A percentile compares a stretch with the other conserved stretches of the same genome.
phyloP scores from a whole-genome alignment of 2,113 vertebrate genomes.

The Chiloscyllium plagiosum region DNA sequence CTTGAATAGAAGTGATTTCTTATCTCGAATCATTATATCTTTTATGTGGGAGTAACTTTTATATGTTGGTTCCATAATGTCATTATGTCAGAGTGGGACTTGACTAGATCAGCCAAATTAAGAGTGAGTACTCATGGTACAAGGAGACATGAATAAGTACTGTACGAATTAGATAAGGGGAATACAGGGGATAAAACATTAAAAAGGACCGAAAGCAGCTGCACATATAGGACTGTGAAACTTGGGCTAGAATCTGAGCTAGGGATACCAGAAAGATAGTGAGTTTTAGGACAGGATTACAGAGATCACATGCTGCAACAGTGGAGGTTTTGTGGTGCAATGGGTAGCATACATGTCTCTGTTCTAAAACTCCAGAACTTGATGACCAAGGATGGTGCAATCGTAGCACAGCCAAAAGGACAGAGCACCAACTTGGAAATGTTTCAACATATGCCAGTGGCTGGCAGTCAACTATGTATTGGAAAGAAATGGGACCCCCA shows the following conservation, averaged over 20 bases:
- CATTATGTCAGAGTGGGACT: not conserved
- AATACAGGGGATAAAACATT: not conserved
- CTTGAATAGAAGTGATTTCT: not conserved
- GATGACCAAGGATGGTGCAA: no score
- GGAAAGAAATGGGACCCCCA: no score
- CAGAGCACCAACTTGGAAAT: no score
- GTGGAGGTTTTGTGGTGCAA: no score
- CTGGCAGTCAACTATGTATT: no score
- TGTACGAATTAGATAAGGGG: not conserved
- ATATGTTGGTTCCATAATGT: not conserved
- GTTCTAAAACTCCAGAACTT: no score
- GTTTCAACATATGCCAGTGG: no score
- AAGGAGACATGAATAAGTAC: not conserved
- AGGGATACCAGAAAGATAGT: not conserved
- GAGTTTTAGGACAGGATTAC: not conserved
- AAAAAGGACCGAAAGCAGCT: not conserved
- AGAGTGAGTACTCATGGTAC: not conserved
- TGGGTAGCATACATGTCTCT: no score
- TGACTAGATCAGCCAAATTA: not conserved
- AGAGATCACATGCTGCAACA: no score
- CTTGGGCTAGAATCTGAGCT: not conserved
- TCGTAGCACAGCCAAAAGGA: no score
- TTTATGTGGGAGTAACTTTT: not conserved
- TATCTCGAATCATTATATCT: not conserved
- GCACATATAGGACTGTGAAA: not conserved